phyloP scores from a whole-genome alignment of 2,113 vertebrate genomes.

The Zootoca vivipara region DNA sequence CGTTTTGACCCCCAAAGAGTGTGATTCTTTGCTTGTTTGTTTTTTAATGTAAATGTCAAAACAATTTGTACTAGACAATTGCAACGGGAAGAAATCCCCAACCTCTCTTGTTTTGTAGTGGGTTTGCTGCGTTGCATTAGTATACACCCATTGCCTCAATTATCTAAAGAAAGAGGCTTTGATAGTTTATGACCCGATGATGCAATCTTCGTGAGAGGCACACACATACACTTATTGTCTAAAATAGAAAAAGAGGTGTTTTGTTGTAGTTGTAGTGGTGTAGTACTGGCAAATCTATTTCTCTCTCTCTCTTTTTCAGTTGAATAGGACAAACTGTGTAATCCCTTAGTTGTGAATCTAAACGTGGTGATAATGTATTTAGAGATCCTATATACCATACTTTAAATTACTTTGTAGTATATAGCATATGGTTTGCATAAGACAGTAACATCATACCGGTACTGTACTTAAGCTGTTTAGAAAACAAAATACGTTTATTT shows the following conservation, averaged over 20 bases:
- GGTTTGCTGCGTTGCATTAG: conserved; percentile 67
- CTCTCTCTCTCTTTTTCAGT: conserved; percentile 21
- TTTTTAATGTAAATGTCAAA: conserved; percentile 39
- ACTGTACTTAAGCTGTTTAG: too few species aligned
- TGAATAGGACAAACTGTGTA: conserved; percentile 48
- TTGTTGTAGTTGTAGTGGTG: conserved; percentile 39
- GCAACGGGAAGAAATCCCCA: conserved; percentile 40
- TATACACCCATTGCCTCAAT: conserved; percentile 66
- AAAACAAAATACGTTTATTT: too few species aligned
- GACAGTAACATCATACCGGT: background rate
- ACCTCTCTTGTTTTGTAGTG: conserved; percentile 62
- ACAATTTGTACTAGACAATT: conserved; percentile 43
- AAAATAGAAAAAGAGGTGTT: conserved; percentile 66
- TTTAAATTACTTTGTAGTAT: background rate
- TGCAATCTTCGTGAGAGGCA: conserved; percentile 67
- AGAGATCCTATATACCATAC: background rate
- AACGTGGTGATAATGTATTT: background rate
- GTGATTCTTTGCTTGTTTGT: background rate
- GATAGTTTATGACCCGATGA: conserved; percentile 52
- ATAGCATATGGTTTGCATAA: fast-evolving
- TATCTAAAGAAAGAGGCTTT: conserved; percentile 75
- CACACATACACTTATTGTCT: conserved; percentile 67
- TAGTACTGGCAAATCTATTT: conserved; percentile 35
- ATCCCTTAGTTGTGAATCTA: background rate
- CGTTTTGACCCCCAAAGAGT: too few species aligned